Conservation (phyloP, 2,113 vertebrate species). For the Microcebus tavaratra region DNA sequence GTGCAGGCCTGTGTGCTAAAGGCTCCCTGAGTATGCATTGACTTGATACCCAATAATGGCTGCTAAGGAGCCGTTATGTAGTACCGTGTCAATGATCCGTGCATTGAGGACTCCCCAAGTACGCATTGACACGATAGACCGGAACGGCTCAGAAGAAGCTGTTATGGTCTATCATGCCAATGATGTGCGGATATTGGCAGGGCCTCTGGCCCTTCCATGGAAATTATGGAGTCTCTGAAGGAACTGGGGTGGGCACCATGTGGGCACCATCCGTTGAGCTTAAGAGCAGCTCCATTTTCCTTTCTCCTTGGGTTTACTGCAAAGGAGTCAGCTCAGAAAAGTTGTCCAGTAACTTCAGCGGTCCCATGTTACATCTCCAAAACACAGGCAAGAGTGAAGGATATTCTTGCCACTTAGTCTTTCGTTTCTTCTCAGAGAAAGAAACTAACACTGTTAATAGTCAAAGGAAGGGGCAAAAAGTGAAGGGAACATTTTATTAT, state of each 20-base stretch:
- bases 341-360: not conserved
- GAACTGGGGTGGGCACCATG: constrained; percentile 72
- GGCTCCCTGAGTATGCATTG: constrained; percentile 90
- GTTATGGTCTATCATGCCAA: constrained; percentile 88
- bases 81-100: constrained; percentile 90
- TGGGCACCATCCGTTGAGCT: constrained; percentile 70
- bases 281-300: constrained; percentile 36
- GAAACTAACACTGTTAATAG: not conserved
- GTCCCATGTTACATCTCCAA: not conserved
- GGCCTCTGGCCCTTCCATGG: constrained; percentile 82
- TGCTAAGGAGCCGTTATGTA: constrained; percentile 90
- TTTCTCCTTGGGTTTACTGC: not conserved
- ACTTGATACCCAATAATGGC: constrained; percentile 90
- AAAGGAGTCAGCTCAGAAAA: not conserved
- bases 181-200: constrained; percentile 89
- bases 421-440: not conserved
- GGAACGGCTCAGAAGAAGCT: constrained; percentile 88
- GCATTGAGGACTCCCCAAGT: constrained; percentile 88
- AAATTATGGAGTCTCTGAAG: constrained; percentile 84
- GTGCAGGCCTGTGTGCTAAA: constrained; percentile 85
- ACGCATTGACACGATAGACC: constrained; percentile 88
- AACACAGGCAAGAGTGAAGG: not conserved
- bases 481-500: not conserved
- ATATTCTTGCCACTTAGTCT: not conserved
- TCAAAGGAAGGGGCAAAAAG: not conserved